Evolutionary conservation across 2,888 invertebrate species (phyloP).

Genomic region (Trisateles emortualis): DNA sequence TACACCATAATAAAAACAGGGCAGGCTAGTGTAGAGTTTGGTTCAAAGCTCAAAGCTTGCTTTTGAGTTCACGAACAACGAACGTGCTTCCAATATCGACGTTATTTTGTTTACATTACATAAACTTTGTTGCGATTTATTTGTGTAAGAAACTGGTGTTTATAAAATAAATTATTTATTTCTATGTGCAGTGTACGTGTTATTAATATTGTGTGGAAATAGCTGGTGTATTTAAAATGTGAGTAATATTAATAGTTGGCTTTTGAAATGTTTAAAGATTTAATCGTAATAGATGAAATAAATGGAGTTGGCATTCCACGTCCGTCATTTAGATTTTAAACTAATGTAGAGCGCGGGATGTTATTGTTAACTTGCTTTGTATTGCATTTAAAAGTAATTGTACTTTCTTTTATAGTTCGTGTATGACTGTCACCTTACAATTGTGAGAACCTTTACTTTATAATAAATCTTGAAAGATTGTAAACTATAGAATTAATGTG

Average conservation of each 20-base stretch:
- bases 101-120: constrained; percentile 64
- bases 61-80: constrained; percentile 51
- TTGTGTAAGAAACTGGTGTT: constrained; percentile 60
- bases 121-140: constrained; percentile 67
- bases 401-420: not conserved
- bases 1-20: constrained; percentile 72
- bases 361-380: constrained; percentile 26
- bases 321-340: constrained; percentile 10
- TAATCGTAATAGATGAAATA: constrained; percentile 6
- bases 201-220: constrained; percentile 52
- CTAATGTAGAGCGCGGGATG: constrained; percentile 21
- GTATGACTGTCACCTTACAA: not conserved
- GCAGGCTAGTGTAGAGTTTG: constrained; percentile 35
- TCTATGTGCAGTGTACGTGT: constrained; percentile 49
- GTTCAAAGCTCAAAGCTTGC: constrained; percentile 62
- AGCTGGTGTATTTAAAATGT: constrained; percentile 54
- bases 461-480: too few relatives aligned
- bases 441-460: too few relatives aligned
- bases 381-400: constrained; percentile 9
- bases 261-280: constrained; percentile 16
- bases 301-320: constrained; percentile 6
- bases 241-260: constrained; percentile 36
- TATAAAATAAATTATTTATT: constrained; percentile 50
- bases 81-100: constrained; percentile 43
- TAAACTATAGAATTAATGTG: too few relatives aligned